Conservation (phyloP, 2,888 invertebrate genomes). For the Nemoura dubitans region DNA sequence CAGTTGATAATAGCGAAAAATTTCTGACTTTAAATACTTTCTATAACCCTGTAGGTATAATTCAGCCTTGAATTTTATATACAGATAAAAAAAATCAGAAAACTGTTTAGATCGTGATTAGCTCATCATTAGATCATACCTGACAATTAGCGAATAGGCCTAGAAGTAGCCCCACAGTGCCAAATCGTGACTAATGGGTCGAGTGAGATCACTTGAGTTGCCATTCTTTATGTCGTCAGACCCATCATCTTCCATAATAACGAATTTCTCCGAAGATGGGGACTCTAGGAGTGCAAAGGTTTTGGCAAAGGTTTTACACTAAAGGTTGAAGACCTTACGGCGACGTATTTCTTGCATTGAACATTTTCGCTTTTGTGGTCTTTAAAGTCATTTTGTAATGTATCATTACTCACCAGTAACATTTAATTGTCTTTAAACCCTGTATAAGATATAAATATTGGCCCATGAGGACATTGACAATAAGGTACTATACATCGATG, state of each 20-base stretch:
- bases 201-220: background rate
- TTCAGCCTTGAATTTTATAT: background rate
- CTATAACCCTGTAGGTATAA: background rate
- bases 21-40: background rate
- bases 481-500: too few species aligned
- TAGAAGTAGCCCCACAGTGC: background rate
- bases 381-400: too few species aligned
- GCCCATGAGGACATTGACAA: too few species aligned
- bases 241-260: background rate
- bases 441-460: too few species aligned
- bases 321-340: too few species aligned
- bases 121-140: background rate
- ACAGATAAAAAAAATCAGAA: background rate
- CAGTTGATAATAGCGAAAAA: background rate
- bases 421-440: too few species aligned
- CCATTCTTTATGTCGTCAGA: background rate
- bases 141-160: background rate
- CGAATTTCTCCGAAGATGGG: too few species aligned
- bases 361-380: too few species aligned
- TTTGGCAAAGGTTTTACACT: too few species aligned
- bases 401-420: too few species aligned
- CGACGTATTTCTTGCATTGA: too few species aligned
- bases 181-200: background rate
- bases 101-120: background rate
- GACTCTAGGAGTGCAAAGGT: too few species aligned